phyloP scores from a whole-genome alignment of 2,888 invertebrate species.

The Caenorhabditis afra region DNA sequence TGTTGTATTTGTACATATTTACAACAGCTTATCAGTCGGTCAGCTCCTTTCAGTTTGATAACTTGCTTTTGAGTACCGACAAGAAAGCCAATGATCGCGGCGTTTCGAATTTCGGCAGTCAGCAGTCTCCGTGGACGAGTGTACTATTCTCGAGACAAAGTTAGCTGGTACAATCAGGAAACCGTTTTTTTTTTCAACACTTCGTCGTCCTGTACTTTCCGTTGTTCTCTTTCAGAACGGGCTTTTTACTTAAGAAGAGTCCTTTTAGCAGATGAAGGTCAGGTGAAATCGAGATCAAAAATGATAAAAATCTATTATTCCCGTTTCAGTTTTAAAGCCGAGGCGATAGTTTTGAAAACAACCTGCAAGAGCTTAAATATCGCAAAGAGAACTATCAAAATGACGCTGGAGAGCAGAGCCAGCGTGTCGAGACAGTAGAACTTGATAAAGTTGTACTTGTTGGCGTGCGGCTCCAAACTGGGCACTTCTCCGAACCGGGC shows the following conservation, averaged over 20 bases:
- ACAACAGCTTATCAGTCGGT: conserved; percentile 21
- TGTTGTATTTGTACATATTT: conserved; percentile 25
- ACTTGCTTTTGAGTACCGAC: conserved; percentile 25
- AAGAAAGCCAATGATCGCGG: no score
- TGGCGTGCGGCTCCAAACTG: conserved; percentile 36
- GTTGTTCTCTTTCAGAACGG: no score
- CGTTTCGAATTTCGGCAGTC: neutral
- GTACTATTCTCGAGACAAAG: conserved; percentile 15
- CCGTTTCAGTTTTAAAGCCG: conserved; percentile 15
- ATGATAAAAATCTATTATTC: no score
- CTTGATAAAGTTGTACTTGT: conserved; percentile 38
- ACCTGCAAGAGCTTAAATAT: conserved; percentile 20
- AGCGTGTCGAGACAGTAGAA: conserved; percentile 44
- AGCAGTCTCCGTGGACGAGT: neutral
- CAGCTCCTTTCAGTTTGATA: conserved; percentile 36
- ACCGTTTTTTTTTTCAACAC: no score
- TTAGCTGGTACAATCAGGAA: no score
- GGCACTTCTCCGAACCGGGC: conserved; percentile 49
- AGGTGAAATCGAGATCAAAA: no score
- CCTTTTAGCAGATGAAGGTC: no score
- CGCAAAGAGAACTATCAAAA: neutral
- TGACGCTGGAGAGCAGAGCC: conserved; percentile 4
- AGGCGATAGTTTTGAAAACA: neutral
- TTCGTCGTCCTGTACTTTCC: no score
- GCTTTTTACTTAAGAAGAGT: no score